Evolutionary conservation across 2,113 vertebrate species (phyloP), one percentile per base, ranked within the genome.

Genomic region (Aspidoscelis tigris): DNA sequence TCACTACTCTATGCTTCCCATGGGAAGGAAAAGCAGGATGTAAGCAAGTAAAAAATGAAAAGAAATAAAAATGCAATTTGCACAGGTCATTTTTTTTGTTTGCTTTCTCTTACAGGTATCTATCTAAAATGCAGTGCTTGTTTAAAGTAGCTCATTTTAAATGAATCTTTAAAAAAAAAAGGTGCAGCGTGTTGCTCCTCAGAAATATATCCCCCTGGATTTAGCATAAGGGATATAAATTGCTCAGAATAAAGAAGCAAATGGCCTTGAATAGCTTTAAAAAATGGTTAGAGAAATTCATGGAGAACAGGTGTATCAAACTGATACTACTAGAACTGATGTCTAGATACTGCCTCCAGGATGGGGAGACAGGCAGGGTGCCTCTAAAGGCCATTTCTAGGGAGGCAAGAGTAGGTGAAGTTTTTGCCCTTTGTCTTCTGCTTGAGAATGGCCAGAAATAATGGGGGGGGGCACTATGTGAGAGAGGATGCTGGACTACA

Each of bases 71-170:
- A 22, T 22, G 64, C 20, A 7, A 66, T 66, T 66, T 66, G 20
- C 64, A 22, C 2, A 66, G 22, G 64, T 66, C 7, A 22, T 66
- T 66, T 65, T 66, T 65, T 66, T 66, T 66, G 64, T 66, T 24
- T 22, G 64, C 20, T 66, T 22, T 21, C 64, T 50, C 47, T 50
- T 7, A 66, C 20, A 66, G 64, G 64, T 22, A 66, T 66, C 20
- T 66, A 66, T 26, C n/a, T 82, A 58, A 43, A 73, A 76, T 87
- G 77, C 5, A 47, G 83, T 83, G 78, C 90, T 68, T 84, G 43
- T 77, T 83, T 0, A 0, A 71, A 83, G 72, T 87, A 89, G 53
- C 1, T 80, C 72, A 80, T 78, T 55, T 47, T 21, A 86, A 39
- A 39, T 64, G 81, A 20, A 79, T 16, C 0, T 78, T 26, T 81